Evolutionary conservation across 2,797 vertebrate genomes (phyloP), one percentile per base, ranked within the genome.

Genomic region (Acrocephalus scirpaceus): DNA sequence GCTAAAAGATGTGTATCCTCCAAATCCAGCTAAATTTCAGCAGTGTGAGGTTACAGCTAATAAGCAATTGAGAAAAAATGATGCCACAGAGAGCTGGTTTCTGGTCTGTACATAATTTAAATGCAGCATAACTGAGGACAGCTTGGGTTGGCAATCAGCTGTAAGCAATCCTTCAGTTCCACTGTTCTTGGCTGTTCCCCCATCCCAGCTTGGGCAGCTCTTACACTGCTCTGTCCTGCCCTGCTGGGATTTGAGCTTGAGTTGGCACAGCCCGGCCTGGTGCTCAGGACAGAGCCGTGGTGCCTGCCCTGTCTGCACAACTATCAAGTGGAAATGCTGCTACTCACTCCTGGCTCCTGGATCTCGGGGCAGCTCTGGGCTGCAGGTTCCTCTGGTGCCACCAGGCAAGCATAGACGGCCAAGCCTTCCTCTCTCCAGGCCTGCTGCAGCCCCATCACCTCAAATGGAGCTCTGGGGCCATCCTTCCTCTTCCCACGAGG

Each of bases 391-490:
- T 86, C 73, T 56, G 74, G 56, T 56, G 97, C 80, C 19, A 45
- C 66, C 21, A 97, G 65, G 86, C 90, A 98, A 86, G 92, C 96
- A 2, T 96, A 95, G 21, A 98, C 78, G 44, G 97, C 97, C 96
- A 98, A 95, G 58, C 96, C 97, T 27, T 97, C 96, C 54, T 98
- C 96, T 26, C 44, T 93, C 97, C 98, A 98, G 82, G 91, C 50
- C 86, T 98, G 98, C 95, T 98, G 98, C 71, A 98, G 94, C 62
- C 98, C 98, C 26, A 95, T 81, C 61, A 98, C 95, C 27, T 71
- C 84, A 74, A 98, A 97, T 0, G 95, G 97, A 88, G 86, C 90
- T n/a, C 50, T 71, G 30, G 61, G 30, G 8, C 79, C 92, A 26
- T 34, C 61, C 21, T 89, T 72, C 34, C 14, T 84, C 83, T 82